Base-by-base conservation (phyloP, 2,888 invertebrate species). In the Caenorhabditis zanzibari region DNA sequence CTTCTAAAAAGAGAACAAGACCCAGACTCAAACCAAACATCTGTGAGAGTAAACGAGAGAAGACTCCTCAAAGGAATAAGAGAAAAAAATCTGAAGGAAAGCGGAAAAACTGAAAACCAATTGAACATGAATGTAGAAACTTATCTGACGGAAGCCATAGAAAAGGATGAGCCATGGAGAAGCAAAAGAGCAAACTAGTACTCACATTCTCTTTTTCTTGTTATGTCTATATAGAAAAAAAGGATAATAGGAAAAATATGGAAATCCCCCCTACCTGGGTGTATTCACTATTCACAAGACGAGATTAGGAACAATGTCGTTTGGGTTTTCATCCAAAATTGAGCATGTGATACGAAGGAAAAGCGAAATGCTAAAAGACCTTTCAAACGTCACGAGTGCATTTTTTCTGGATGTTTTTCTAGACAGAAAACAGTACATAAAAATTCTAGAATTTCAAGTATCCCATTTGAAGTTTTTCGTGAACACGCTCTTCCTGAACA, bases 91-190 rank as follows among this genome's bases (percentile, higher is more conserved):
- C 24, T 22, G 24, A n/a, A 44, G 35, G 58, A 58, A 47, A 58
- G 14, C 14, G 54, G 26, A 54, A 61, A 44, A 44, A 44, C 63
- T 63, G 44, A 63, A 44, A 72, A 47, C 32, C 71, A 71, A 61
- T 63, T 73, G 63, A 69, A 69, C 56, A 69, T 52, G 19, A 24
- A 68, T 66, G 47, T 58, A 59, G 64, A 66, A 75, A 66, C 66
- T 66, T 41, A 35, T 63, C 56, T 49, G 58, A 66, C 66, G 66
- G 75, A 75, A 75, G 75, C 75, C 75, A 75, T 75, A 47, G 47
- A 14, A 19, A n/a, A 19, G 16, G 74, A 74, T 74, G 63, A 54
- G 66, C 35, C 49, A 35, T 32, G 10, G 66, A 38, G n/a, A 54
- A 68, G 54, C 54, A 22, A 68, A 47, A 66, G 54, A 74, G 75